Conservation (phyloP, 2,888 invertebrate genomes). For the Litoditis marina region DNA sequence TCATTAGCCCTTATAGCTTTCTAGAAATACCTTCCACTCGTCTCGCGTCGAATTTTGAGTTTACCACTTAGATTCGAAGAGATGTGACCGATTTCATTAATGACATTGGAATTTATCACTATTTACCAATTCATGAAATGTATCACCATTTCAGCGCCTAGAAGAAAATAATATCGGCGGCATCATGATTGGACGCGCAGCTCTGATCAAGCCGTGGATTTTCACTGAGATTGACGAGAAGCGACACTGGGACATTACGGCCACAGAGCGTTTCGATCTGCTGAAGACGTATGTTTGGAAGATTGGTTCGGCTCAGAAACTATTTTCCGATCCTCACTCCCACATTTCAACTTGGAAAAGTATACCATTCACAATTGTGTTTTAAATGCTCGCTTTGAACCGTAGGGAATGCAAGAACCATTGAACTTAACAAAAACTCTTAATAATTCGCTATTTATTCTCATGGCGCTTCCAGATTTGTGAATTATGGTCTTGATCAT, state of each 20-base stretch:
- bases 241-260: conserved; percentile 81
- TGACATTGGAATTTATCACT: no score
- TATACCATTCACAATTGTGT: no score
- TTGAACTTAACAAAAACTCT: not conserved
- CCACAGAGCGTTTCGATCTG: conserved; percentile 81
- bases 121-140: no score
- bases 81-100: no score
- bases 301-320: not conserved
- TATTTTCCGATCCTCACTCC: not conserved
- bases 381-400: not conserved
- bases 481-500: conserved; percentile 90
- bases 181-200: conserved; percentile 72
- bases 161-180: conserved; percentile 48
- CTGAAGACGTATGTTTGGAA: conserved; percentile 73
- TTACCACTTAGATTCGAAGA: no score
- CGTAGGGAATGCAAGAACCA: not conserved
- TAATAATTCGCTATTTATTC: not conserved
- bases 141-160: conserved; percentile 32
- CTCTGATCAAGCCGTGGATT: conserved; percentile 96
- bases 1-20: no score
- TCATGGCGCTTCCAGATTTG: conserved; percentile 59
- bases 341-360: no score
- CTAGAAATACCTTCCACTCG: no score
- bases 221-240: conserved; percentile 94
- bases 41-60: no score